A percentile compares a stretch with the other conserved stretches of the same genome.
Evolutionary conservation across 2,113 vertebrate genomes (phyloP).

Genomic region (Thymallus thymallus): DNA sequence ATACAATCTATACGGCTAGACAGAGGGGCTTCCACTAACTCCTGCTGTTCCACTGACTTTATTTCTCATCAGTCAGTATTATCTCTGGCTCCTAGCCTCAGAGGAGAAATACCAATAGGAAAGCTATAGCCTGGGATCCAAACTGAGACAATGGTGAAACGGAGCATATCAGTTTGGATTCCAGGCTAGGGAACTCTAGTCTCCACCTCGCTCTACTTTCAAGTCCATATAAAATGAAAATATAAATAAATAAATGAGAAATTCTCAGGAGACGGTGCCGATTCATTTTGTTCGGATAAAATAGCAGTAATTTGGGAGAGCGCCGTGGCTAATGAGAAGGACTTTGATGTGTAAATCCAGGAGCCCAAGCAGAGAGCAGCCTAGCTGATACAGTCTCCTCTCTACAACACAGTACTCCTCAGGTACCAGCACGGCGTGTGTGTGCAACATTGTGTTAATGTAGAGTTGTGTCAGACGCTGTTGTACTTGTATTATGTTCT

Average conservation of each 20-base stretch:
- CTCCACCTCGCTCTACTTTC: conserved; percentile 6
- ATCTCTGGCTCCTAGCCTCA: conserved; percentile 24
- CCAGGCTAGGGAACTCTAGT: too few relatives aligned
- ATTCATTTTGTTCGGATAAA: conserved; percentile 57
- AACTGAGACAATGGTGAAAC: too few relatives aligned
- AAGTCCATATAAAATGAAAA: conserved; percentile 13
- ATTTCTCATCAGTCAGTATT: conserved; percentile 50
- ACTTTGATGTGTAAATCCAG: conserved; percentile 73
- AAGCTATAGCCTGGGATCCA: not conserved
- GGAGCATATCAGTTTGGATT: too few relatives aligned
- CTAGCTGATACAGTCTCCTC: conserved; percentile 52
- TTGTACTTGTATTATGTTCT: not conserved
- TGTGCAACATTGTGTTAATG: not conserved
- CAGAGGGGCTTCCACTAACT: conserved; percentile 40
- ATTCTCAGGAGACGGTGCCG: conserved; percentile 43
- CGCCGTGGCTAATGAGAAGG: conserved; percentile 61
- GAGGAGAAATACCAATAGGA: conserved; percentile 43
- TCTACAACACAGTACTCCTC: conserved; percentile 42
- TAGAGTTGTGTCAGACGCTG: not conserved
- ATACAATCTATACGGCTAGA: conserved; percentile 48
- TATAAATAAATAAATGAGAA: not conserved
- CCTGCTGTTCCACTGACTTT: conserved; percentile 25
- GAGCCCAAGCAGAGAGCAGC: conserved; percentile 29
- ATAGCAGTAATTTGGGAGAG: conserved; percentile 64
- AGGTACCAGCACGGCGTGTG: conserved; percentile 30